phyloP scores from a whole-genome alignment of 2,888 invertebrate genomes.

The Nymphalis urticae region DNA sequence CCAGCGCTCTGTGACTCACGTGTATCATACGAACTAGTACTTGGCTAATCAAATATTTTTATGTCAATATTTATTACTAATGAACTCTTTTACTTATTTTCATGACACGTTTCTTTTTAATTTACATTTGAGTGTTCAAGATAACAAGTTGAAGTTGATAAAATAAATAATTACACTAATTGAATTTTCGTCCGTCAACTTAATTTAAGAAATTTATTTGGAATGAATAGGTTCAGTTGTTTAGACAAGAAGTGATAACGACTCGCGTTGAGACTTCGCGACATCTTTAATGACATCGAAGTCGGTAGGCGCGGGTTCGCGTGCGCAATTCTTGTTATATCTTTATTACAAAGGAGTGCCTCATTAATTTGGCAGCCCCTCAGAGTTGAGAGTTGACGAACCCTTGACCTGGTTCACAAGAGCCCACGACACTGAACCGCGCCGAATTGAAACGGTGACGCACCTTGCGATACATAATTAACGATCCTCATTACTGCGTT shows the following conservation, averaged over 20 bases:
- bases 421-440: conserved; percentile 72
- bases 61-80: neutral
- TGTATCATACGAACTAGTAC: conserved; percentile 13
- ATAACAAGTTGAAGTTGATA: conserved; percentile 10
- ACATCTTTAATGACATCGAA: conserved; percentile 78
- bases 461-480: conserved; percentile 80
- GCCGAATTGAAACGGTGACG: conserved; percentile 71
- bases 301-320: conserved; percentile 72
- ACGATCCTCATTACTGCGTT: conserved; percentile 77
- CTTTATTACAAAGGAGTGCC: conserved; percentile 83
- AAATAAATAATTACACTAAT: conserved; percentile 24
- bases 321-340: conserved; percentile 82
- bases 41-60: conserved; percentile 10
- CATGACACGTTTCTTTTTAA: too few relatives aligned
- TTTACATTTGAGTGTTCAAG: too few relatives aligned
- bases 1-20: conserved; percentile 18
- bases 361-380: conserved; percentile 83
- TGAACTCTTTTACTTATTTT: too few relatives aligned
- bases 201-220: conserved; percentile 36
- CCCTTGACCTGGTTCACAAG: conserved; percentile 79
- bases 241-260: conserved; percentile 74
- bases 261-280: conserved; percentile 71
- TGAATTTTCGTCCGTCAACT: conserved; percentile 26
- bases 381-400: conserved; percentile 76
- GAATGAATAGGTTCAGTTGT: conserved; percentile 62